Evolutionary conservation across 2,113 vertebrate species (phyloP).

Genomic region (Hiodon tergisus): DNA sequence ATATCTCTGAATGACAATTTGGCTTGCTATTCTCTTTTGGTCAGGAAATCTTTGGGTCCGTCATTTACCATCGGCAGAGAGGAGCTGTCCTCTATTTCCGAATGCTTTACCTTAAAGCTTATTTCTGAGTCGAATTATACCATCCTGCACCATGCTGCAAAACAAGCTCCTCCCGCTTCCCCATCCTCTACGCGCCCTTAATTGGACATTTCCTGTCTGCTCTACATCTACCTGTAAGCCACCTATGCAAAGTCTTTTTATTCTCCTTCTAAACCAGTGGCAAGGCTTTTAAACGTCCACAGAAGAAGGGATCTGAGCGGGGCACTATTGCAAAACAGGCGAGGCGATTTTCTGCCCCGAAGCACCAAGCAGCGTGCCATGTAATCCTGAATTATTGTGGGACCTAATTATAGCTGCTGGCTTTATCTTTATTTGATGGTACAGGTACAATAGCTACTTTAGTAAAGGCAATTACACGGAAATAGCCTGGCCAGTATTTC

Average conservation of each 20-base stretch:
- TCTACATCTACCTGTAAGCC: too few species aligned
- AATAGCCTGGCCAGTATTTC: slow-evolving; percentile 9
- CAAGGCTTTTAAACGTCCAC: not conserved
- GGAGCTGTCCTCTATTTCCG: too few species aligned
- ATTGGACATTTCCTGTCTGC: too few species aligned
- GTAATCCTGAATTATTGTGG: slow-evolving; percentile 10
- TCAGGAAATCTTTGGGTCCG: too few species aligned
- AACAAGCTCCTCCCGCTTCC: too few species aligned
- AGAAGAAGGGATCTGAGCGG: not conserved
- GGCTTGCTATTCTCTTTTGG: too few species aligned
- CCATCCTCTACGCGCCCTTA: too few species aligned
- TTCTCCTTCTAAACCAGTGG: not conserved
- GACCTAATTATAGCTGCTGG: slow-evolving; percentile 12
- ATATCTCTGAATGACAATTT: too few species aligned
- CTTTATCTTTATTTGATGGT: slow-evolving; percentile 16
- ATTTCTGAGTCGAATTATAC: too few species aligned
- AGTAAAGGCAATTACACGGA: not conserved
- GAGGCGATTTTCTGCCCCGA: not conserved
- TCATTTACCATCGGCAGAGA: too few species aligned
- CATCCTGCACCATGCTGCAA: too few species aligned
- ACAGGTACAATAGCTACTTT: slow-evolving; percentile 10
- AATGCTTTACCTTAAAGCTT: too few species aligned
- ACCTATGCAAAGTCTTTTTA: not conserved
- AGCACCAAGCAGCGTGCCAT: not conserved
- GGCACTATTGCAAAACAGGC: not conserved